Percentiles rank a stretch among this genome's conserved stretches.
phyloP scores from a whole-genome alignment of 1,140 invertebrate species.

The Drosophila elegans region DNA sequence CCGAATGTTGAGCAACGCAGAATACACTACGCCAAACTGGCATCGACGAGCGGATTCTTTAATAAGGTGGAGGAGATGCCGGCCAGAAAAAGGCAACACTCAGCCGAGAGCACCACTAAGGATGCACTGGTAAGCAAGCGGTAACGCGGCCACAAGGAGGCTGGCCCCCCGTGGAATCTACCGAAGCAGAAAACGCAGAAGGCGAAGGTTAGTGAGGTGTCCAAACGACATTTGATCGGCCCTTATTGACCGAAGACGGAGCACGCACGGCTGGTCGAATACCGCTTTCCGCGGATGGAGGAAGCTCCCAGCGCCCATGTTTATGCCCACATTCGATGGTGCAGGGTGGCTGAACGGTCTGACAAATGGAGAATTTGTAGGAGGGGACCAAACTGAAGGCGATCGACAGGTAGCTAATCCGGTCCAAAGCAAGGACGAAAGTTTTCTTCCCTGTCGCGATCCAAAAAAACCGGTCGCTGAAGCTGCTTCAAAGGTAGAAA shows the following conservation, averaged over 20 bases:
- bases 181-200: not conserved
- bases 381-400: too few relatives aligned
- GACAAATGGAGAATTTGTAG: too few relatives aligned
- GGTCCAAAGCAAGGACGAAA: too few relatives aligned
- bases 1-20: too few relatives aligned
- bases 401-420: too few relatives aligned
- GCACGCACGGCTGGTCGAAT: not conserved
- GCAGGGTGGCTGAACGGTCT: too few relatives aligned
- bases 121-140: not conserved
- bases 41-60: not conserved
- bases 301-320: not conserved
- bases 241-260: not conserved
- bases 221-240: conserved; percentile 1
- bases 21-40: too few relatives aligned
- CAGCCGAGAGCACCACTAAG: not conserved
- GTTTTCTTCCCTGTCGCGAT: too few relatives aligned
- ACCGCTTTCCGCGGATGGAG: not conserved
- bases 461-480: too few relatives aligned
- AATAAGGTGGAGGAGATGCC: conserved; percentile 1
- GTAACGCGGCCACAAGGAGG: not conserved
- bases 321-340: not conserved
- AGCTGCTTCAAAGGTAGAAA: too few relatives aligned
- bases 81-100: not conserved
- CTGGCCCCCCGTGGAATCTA: not conserved
- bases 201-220: not conserved